phyloP scores from a whole-genome alignment of 2,888 invertebrate species.

The Spialia ferax region DNA sequence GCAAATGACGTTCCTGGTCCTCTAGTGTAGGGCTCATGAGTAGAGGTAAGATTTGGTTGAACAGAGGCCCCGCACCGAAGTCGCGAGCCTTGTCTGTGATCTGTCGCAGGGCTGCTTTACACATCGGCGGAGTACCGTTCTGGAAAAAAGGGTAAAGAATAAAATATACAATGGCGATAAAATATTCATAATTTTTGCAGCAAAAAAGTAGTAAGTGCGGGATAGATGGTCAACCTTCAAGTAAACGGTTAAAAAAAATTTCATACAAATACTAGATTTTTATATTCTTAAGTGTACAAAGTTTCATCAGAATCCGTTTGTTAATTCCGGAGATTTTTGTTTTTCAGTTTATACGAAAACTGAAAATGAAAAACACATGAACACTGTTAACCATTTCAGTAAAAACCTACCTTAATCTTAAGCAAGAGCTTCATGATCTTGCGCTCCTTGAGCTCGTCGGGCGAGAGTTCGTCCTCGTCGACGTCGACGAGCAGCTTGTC shows the following conservation, averaged over 20 bases:
- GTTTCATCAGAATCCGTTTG: too few relatives aligned
- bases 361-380: too few relatives aligned
- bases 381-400: too few relatives aligned
- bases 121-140: conserved; percentile 99
- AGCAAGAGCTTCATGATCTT: conserved; percentile 99
- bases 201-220: too few relatives aligned
- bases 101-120: conserved; percentile 98
- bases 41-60: conserved; percentile 99
- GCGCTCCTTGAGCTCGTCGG: conserved; percentile 99
- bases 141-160: conserved; percentile 47
- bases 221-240: too few relatives aligned
- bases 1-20: conserved; percentile 99
- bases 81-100: conserved; percentile 99
- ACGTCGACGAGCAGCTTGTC: conserved; percentile 99
- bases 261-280: too few relatives aligned
- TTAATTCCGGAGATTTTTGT: too few relatives aligned
- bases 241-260: too few relatives aligned
- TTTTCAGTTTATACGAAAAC: too few relatives aligned
- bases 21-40: conserved; percentile 99
- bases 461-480: conserved; percentile 97
- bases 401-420: conserved; percentile 92
- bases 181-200: neutral
- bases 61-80: conserved; percentile 99
- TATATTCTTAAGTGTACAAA: too few relatives aligned
- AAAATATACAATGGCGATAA: neutral